Base-by-base conservation (phyloP, 2,113 vertebrate genomes). In the Rutilus rutilus region DNA sequence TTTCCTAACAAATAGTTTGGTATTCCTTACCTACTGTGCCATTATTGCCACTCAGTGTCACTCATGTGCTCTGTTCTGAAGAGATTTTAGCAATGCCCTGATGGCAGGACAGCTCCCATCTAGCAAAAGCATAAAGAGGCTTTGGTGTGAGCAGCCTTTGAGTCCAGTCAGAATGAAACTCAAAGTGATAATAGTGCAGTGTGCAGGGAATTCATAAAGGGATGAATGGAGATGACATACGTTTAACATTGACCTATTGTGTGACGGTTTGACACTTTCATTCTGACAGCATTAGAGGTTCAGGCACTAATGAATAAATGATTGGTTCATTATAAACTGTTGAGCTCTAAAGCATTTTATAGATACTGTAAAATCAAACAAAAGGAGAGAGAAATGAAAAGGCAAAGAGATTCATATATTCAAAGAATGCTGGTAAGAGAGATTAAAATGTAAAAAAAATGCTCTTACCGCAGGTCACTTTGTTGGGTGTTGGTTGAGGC, bases 381-480 rank as follows among this genome's bases (percentile, higher is more conserved):
- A 14, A 64, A 36, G 5, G 10, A 85, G 74, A 30, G 69, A 77
- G 60, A 83, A 21, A 21, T 33, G 42, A 57, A 50, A 45, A 45
- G 27, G 19, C 42, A 87, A 77, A 54, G 59, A 71, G 71, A 86
- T 30, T 57, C 47, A 45, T 50, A 65, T 15, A n/a, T 65, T 75
- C 21, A 64, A 60, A 8, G 42, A 80, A 75, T 82, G 25, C 57
- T 64, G 59, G 15, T 77, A 67, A 57, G 69, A 81, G 15, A 71
- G 2, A 77, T 19, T 50, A 82, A n/a, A 60, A 59, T 30, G 21
- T 4, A 64, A 75, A 64, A 54, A 64, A 54, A 39, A 54, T 76
- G 15, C 27, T 93, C 96, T 94, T 96, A 98, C 97, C 95, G 82
- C 97, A 98, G 23, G 95, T 97, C 78, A 95, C 94, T 94, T 95